Evolutionary conservation across 2,797 vertebrate species (phyloP), one percentile per base, ranked within the genome.

Genomic region (Heterohyrax brucei): DNA sequence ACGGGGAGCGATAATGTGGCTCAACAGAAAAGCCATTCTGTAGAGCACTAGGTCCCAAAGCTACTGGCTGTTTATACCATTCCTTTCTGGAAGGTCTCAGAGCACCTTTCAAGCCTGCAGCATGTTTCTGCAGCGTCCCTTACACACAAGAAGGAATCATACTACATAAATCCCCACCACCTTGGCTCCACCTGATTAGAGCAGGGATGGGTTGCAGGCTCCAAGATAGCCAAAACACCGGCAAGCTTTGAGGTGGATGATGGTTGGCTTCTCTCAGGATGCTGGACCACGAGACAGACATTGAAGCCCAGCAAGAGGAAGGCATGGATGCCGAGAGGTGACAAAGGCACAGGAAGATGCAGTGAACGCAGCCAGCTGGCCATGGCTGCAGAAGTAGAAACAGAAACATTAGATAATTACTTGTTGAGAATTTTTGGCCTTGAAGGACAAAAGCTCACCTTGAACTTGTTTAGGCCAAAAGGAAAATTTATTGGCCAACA

Each of bases 391-490:
- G 64, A 5, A 39, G 22, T 26, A 46, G 70, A 85, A 81, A 48
- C 50, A 92, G 72, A 92, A 53, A 48, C 28, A 62, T 9, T 87
- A 89, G 78, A 16, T 33, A 82, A 16, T 30, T n/a, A 30, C 22
- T 79, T 66, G 33, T 79, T 10, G 50, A n/a, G 26, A 72, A 87
- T 83, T 26, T 72, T 64, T 64, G 48, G 30, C 85, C 75, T 90
- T 48, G 56, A 66, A 28, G 39, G 44, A 68, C 14, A 92, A 62
- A 88, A 95, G 18, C 53, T n/a, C 73, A 76, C 28, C 3, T 33
- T 87, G 53, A 87, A 68, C 19, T 84, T 93, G 59, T 33, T 72
- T 87, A 39, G 66, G 75, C 28, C 53, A 78, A 96, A 73, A 46
- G 8, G 48, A 26, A 5, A 56, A 78, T 61, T 48, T 44, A 64